A percentile compares a stretch with the other conserved stretches of the same genome.
Conservation (phyloP, 2,113 vertebrate species). For the Dasyurus viverrinus region DNA sequence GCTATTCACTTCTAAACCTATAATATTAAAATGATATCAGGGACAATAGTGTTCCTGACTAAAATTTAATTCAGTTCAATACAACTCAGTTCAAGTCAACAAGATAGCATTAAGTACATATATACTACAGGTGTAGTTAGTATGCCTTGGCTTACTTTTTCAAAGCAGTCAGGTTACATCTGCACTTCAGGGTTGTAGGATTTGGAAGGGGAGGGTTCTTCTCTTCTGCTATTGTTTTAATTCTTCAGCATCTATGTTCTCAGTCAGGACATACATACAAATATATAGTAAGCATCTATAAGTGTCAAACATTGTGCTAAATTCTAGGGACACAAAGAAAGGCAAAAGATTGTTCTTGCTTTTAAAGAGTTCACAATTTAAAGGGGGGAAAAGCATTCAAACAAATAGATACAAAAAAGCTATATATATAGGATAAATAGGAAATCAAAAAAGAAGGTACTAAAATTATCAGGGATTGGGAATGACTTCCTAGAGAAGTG, state of each 20-base stretch:
- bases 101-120: no score
- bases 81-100: no score
- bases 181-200: not conserved
- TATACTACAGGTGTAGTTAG: not conserved
- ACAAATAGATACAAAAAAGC: not conserved
- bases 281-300: not conserved
- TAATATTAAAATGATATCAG: not conserved
- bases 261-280: not conserved
- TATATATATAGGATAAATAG: not conserved
- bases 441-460: not conserved
- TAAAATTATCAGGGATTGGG: no score
- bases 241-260: not conserved
- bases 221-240: not conserved
- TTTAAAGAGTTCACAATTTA: not conserved
- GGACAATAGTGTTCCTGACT: not conserved
- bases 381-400: not conserved
- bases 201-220: not conserved
- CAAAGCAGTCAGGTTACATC: not conserved
- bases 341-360: not conserved
- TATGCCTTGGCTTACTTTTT: not conserved
- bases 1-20: not conserved
- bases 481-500: no score
- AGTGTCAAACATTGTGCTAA: not conserved
- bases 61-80: not conserved
- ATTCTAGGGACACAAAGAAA: not conserved